phyloP scores from a whole-genome alignment of 2,797 vertebrate genomes.

The Karalla daura region DNA sequence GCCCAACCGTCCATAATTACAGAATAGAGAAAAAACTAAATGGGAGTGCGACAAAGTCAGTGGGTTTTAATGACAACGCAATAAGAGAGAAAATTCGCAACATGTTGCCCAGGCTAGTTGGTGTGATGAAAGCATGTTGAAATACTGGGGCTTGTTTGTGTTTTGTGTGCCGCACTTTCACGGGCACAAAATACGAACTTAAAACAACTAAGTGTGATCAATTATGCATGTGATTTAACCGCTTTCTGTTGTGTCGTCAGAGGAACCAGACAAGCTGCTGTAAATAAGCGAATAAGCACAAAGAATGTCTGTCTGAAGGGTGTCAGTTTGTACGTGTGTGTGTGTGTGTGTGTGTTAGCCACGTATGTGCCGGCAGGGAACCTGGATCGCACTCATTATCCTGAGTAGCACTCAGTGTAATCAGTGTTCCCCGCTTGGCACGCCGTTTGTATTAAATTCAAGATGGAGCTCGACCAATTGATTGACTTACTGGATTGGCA shows the following conservation, averaged over 20 bases:
- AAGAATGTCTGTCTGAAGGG: conserved; percentile 17
- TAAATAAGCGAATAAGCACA: conserved; percentile 46
- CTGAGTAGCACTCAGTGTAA: conserved; percentile 77
- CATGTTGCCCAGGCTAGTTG: not conserved
- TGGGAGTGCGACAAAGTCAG: not conserved
- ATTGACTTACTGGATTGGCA: conserved; percentile 73
- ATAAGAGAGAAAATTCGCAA: not conserved
- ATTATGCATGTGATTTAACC: conserved; percentile 50
- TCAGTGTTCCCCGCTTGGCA: conserved; percentile 62
- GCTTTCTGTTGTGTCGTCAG: conserved; percentile 46
- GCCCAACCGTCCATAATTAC: not conserved
- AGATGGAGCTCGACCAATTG: conserved; percentile 61
- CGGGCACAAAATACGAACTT: conserved; percentile 35
- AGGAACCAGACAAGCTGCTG: conserved; percentile 47
- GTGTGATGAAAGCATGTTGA: not conserved
- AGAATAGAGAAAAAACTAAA: not conserved
- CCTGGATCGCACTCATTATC: conserved; percentile 67
- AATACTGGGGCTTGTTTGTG: conserved; percentile 11
- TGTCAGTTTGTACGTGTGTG: conserved; percentile 9
- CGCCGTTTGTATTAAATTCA: conserved; percentile 63
- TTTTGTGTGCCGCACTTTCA: conserved; percentile 3
- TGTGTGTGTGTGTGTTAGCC: conserved; percentile 31
- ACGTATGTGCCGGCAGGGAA: conserved; percentile 46
- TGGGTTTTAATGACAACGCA: not conserved
- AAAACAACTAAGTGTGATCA: conserved; percentile 35